Evolutionary conservation across 1,140 invertebrate species (phyloP).

Genomic region (Ostrea edulis): DNA sequence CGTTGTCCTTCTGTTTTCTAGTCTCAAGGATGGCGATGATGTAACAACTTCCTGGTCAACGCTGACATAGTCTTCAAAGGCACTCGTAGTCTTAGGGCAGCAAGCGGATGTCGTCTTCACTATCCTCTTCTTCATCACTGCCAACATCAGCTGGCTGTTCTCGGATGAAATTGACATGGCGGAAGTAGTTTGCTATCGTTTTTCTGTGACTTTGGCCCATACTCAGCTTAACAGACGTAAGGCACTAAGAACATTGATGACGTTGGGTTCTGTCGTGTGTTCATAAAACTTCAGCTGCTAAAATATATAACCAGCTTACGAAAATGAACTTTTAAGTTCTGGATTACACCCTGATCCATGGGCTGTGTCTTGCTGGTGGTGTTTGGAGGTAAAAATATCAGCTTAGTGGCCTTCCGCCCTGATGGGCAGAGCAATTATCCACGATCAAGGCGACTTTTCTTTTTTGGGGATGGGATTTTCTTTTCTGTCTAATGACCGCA

Average conservation of each 20-base stretch:
- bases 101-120: neutral
- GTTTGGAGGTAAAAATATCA: constrained; percentile 59
- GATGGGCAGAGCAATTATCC: constrained; percentile 57
- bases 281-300: constrained; percentile 32
- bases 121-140: too few species aligned
- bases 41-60: neutral
- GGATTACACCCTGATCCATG: constrained; percentile 59
- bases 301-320: constrained; percentile 36
- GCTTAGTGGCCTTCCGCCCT: constrained; percentile 38
- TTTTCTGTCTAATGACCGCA: constrained; percentile 56
- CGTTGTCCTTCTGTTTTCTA: neutral
- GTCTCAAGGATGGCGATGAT: neutral
- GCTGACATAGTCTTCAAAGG: neutral
- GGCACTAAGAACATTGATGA: constrained; percentile 44
- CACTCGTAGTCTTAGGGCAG: constrained; percentile 1
- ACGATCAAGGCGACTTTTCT: constrained; percentile 57
- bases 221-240: constrained; percentile 24
- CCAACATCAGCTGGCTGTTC: too few species aligned
- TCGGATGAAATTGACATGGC: constrained; percentile 38
- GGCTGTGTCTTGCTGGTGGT: constrained; percentile 60
- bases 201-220: constrained; percentile 40
- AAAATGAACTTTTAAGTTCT: constrained; percentile 54
- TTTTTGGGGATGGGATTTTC: constrained; percentile 52
- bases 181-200: constrained; percentile 57
- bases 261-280: neutral